A percentile compares a stretch with the other conserved stretches of the same genome.
Evolutionary conservation across 1,140 invertebrate genomes (phyloP).

Genomic region (Pteromalus puparum): DNA sequence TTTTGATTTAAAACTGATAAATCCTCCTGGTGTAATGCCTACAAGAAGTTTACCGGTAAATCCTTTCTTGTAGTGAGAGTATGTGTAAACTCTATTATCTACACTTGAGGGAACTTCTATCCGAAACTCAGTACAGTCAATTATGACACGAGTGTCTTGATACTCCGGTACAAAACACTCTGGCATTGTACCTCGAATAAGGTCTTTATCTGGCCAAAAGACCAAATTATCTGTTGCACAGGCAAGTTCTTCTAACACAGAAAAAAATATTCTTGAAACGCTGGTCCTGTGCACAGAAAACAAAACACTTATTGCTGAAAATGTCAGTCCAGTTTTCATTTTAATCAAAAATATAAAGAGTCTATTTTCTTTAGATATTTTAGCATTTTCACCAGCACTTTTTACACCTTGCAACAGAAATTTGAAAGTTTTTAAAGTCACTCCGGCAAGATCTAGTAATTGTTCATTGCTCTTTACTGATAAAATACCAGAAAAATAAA

Average conservation of each 20-base stretch:
- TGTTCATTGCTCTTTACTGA: too few species aligned
- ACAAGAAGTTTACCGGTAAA: constrained; percentile 67
- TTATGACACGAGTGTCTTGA: constrained; percentile 39
- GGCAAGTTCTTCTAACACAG: constrained; percentile 24
- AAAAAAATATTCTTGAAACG: constrained; percentile 39
- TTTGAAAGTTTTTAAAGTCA: too few species aligned
- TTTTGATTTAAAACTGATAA: constrained; percentile 69
- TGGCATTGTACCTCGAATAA: constrained; percentile 44
- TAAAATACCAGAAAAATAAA: too few species aligned
- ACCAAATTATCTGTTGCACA: constrained; percentile 27
- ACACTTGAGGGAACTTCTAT: constrained; percentile 63
- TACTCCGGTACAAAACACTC: constrained; percentile 27
- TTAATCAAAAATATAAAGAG: background rate
- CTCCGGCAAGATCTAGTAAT: too few species aligned
- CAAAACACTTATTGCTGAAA: background rate
- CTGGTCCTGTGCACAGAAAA: constrained; percentile 20
- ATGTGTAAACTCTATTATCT: constrained; percentile 59
- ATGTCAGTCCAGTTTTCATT: background rate
- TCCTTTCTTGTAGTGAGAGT: constrained; percentile 69
- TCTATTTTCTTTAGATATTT: too few species aligned
- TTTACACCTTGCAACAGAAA: too few species aligned
- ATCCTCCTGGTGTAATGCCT: constrained; percentile 67
- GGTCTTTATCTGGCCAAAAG: constrained; percentile 32
- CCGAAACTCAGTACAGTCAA: constrained; percentile 64
- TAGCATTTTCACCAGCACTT: too few species aligned